Percentiles rank a stretch among this genome's conserved stretches.
phyloP scores from a whole-genome alignment of 2,888 invertebrate genomes.

The Elgonia sp. region DNA sequence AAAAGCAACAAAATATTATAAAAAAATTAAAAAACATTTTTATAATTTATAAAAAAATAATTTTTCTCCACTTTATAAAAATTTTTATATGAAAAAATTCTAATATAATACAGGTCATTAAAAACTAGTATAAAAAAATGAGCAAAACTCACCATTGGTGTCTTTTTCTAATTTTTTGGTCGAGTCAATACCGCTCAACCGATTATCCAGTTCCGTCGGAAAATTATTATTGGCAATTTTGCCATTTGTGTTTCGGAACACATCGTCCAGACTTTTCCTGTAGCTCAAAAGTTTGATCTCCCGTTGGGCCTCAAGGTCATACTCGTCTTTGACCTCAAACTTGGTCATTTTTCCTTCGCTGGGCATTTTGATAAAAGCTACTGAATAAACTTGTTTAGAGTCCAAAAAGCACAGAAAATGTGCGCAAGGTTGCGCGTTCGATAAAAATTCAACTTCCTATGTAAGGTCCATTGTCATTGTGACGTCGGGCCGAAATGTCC shows the following conservation, averaged over 20 bases:
- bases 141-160: slow-evolving; percentile 77
- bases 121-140: neutral
- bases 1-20: no score
- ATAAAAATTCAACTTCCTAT: slow-evolving; percentile 64
- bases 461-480: slow-evolving; percentile 79
- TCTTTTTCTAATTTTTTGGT: slow-evolving; percentile 76
- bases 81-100: no score
- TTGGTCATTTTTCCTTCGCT: slow-evolving; percentile 62
- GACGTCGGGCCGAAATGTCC: slow-evolving; percentile 41
- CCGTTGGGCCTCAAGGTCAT: slow-evolving; percentile 80
- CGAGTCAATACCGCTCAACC: slow-evolving; percentile 76
- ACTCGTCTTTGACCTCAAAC: slow-evolving; percentile 83
- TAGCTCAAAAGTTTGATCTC: slow-evolving; percentile 84
- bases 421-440: slow-evolving; percentile 48
- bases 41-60: no score
- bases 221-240: slow-evolving; percentile 75
- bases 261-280: slow-evolving; percentile 80
- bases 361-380: neutral
- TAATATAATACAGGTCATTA: no score
- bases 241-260: slow-evolving; percentile 75
- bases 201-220: slow-evolving; percentile 78
- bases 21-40: no score
- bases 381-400: neutral
- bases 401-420: neutral
- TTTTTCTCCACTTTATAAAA: no score